A percentile compares a stretch with the other conserved stretches of the same genome.
These are phyloP conservation scores for Takifugu bimaculatus DNA, from an alignment of 2,113 vertebrate species.

Conservation along the genomic window DNA sequence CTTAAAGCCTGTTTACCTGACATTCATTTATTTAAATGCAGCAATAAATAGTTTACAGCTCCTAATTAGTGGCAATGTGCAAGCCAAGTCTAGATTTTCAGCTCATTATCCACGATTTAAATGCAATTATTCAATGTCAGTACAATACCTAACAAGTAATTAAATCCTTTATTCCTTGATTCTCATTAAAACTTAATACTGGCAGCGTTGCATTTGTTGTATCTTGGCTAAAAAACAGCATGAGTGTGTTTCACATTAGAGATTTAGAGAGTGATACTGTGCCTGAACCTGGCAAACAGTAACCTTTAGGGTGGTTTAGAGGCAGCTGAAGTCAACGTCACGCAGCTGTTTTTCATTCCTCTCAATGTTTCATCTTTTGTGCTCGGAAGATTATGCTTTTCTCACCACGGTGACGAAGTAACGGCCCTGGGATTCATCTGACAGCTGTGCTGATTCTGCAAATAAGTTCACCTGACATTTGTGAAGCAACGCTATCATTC, in stretches of 20 bases:
- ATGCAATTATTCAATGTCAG: conserved; percentile 30
- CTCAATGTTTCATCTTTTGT: conserved; percentile 61
- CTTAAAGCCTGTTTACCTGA: conserved; percentile 1
- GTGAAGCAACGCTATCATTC: conserved; percentile 17
- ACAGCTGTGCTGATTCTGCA: neutral
- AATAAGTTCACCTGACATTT: conserved; percentile 32
- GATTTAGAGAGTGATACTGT: conserved; percentile 66
- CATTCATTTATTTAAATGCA: conserved; percentile 9
- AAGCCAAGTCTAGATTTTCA: conserved; percentile 33
- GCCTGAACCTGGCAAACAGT: conserved; percentile 72
- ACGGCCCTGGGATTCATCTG: conserved; percentile 28
- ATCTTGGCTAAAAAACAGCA: neutral
- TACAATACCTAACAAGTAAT: conserved; percentile 13
- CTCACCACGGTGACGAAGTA: conserved; percentile 33
- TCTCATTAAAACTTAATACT: neutral
- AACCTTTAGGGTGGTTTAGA: conserved; percentile 71
- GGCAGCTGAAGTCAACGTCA: conserved; percentile 63
- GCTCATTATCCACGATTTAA: conserved; percentile 28
- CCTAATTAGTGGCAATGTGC: conserved; percentile 30
- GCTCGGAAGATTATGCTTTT: conserved; percentile 41
- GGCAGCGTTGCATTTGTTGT: no score
- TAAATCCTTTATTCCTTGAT: conserved; percentile 10
- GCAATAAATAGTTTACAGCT: conserved; percentile 22
- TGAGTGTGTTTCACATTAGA: conserved; percentile 72
- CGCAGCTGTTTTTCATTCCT: conserved; percentile 70